These are phyloP conservation scores for Chlorodrepanis virens DNA, from an alignment of 2,113 vertebrate species.

Conservation along the genomic window DNA sequence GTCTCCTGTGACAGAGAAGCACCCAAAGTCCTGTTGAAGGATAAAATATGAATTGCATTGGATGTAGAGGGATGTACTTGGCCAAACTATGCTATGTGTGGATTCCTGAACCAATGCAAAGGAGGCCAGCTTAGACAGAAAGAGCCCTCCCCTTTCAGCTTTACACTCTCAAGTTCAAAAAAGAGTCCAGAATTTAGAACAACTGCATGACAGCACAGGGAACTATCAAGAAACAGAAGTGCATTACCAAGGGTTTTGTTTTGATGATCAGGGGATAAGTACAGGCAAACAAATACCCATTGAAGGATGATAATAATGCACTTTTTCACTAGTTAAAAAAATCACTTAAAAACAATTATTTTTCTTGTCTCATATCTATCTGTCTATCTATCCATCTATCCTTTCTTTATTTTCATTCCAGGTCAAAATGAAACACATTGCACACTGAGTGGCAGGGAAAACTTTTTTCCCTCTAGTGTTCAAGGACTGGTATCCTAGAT, in stretches of 20 bases:
- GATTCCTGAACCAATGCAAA: not conserved
- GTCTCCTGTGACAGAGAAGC: not conserved
- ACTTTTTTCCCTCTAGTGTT: not conserved
- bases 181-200: not conserved
- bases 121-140: not conserved
- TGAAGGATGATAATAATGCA: not conserved
- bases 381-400: no score
- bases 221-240: not conserved
- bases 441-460: not conserved
- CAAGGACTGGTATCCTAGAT: not conserved
- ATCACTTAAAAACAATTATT: not conserved
- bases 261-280: not conserved
- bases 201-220: not conserved
- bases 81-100: accelerated
- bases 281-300: not conserved
- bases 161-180: not conserved
- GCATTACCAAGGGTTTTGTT: not conserved
- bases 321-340: not conserved
- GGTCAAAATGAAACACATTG: not conserved
- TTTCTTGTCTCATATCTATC: not conserved
- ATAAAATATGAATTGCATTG: not conserved
- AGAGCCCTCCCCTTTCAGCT: not conserved
- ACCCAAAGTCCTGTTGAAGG: not conserved
- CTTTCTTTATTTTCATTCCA: not conserved
- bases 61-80: not conserved